These are phyloP conservation scores for Lontra canadensis DNA, from an alignment of 2,113 vertebrate species.

Conservation along the genomic window DNA sequence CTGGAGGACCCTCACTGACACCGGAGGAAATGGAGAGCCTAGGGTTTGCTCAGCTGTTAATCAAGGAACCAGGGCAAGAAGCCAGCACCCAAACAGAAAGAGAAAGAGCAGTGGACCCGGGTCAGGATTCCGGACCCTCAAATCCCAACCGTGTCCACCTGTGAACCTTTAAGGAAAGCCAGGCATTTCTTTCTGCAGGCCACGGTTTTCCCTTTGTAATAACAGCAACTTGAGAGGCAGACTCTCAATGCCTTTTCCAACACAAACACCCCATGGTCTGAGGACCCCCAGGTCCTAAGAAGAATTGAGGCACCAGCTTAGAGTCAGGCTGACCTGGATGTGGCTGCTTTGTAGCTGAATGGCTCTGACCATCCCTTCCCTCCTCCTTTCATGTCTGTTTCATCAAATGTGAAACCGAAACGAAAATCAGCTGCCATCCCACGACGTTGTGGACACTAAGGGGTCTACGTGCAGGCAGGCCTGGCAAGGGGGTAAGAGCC, in stretches of 20 bases:
- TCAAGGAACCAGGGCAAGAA: background rate
- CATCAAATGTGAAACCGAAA: background rate
- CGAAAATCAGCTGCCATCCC: background rate
- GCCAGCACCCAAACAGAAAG: background rate
- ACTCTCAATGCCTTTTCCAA: background rate
- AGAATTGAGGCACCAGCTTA: background rate
- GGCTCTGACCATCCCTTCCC: background rate
- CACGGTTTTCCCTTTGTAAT: background rate
- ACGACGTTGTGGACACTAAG: background rate
- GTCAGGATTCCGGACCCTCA: background rate
- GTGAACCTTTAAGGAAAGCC: background rate
- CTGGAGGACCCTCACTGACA: background rate
- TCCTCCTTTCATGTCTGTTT: background rate
- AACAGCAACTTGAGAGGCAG: background rate
- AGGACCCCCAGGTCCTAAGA: background rate
- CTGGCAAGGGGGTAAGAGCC: no score
- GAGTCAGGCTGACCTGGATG: background rate
- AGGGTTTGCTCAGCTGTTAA: background rate
- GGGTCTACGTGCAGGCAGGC: accelerated
- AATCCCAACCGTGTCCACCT: background rate
- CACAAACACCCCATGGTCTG: background rate
- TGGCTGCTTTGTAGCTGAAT: background rate
- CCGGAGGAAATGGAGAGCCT: background rate
- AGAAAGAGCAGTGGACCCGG: background rate
- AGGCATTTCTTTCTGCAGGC: background rate